A percentile compares a stretch with the other conserved stretches of the same genome.
These are phyloP conservation scores for Elachura formosa DNA, from an alignment of 2,113 vertebrate genomes.

Conservation along the genomic window DNA sequence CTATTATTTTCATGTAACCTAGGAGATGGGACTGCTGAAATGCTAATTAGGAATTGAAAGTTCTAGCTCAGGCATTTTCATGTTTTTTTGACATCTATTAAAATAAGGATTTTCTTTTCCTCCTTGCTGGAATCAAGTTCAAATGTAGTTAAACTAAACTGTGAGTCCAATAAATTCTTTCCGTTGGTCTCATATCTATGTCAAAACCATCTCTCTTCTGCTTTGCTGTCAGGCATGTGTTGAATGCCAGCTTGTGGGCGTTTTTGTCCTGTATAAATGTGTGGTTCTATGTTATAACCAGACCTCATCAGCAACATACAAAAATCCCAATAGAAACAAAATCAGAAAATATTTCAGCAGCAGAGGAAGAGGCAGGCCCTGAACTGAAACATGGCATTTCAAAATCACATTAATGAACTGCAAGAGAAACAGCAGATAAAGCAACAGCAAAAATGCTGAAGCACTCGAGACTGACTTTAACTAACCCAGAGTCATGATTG, in stretches of 20 bases:
- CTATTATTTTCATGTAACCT: neutral
- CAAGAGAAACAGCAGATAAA: neutral
- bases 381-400: neutral
- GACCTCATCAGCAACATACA: neutral
- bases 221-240: neutral
- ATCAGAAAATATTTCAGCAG: neutral
- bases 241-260: neutral
- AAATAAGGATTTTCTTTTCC: neutral
- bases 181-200: neutral
- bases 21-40: neutral
- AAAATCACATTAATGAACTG: neutral
- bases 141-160: neutral
- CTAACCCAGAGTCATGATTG: neutral
- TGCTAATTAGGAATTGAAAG: neutral
- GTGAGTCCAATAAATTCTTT: neutral
- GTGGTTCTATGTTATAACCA: neutral
- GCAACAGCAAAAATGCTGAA: neutral
- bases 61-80: neutral
- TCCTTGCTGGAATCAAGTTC: neutral
- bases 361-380: neutral
- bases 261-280: neutral
- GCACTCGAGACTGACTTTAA: neutral
- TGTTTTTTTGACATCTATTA: neutral
- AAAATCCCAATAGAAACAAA: neutral
- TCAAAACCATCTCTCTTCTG: neutral